Percentiles rank a stretch among this genome's conserved stretches.
phyloP scores from a whole-genome alignment of 2,888 invertebrate species.

The Celastrina argiolus region DNA sequence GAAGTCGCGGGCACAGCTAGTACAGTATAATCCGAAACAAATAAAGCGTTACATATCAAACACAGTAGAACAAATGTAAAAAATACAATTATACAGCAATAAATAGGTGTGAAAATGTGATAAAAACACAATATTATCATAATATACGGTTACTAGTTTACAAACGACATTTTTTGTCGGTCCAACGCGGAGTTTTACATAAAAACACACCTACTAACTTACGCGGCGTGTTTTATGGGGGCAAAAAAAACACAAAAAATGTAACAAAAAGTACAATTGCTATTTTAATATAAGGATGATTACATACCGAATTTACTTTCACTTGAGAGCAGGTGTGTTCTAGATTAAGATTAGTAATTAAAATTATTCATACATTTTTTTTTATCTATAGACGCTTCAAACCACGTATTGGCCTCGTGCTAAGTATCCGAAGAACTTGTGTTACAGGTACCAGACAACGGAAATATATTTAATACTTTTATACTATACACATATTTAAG shows the following conservation, averaged over 20 bases:
- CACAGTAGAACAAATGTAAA: no score
- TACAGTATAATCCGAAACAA: no score
- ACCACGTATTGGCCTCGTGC: no score
- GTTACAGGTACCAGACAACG: no score
- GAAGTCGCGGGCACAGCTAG: no score
- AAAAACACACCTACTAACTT: slow-evolving; percentile 14
- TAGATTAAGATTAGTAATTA: no score
- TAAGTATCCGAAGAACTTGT: no score
- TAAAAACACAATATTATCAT: slow-evolving; percentile 15
- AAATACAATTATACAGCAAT: not conserved
- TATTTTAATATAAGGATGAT: not conserved
- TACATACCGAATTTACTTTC: not conserved
- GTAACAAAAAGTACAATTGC: not conserved
- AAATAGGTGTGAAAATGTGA: not conserved
- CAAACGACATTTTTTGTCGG: slow-evolving; percentile 1
- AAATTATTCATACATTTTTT: no score
- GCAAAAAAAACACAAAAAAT: not conserved
- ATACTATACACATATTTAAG: no score
- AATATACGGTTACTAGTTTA: not conserved
- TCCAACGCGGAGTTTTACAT: not conserved
- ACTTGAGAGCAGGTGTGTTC: not conserved
- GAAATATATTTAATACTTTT: no score
- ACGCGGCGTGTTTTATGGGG: not conserved
- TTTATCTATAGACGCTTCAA: no score
- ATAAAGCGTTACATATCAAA: no score